phyloP scores from a whole-genome alignment of 2,888 invertebrate genomes.

The Perithous albicinctus region DNA sequence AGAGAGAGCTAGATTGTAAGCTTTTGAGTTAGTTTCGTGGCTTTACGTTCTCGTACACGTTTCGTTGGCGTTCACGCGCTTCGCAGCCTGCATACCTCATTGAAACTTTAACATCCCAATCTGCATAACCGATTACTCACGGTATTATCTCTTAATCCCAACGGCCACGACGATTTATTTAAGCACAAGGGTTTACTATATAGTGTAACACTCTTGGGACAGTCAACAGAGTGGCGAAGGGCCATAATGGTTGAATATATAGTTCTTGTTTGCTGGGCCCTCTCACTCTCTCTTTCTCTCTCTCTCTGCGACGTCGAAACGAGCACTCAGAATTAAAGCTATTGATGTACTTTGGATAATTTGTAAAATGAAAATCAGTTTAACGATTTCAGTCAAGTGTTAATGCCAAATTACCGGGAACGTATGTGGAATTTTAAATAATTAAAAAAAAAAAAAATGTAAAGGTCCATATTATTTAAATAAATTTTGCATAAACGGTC shows the following conservation, averaged over 20 bases:
- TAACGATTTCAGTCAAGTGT: too few species aligned
- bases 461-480: too few species aligned
- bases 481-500: too few species aligned
- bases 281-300: too few species aligned
- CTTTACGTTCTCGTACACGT: neutral
- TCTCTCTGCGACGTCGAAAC: too few species aligned
- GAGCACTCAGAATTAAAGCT: too few species aligned
- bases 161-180: slow-evolving; percentile 61
- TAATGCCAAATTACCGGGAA: too few species aligned
- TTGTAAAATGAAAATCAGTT: too few species aligned
- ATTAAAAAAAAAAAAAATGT: too few species aligned
- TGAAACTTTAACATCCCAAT: slow-evolving; percentile 74
- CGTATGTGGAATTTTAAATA: too few species aligned
- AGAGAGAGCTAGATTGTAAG: neutral
- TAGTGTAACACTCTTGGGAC: slow-evolving; percentile 43
- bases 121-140: slow-evolving; percentile 75
- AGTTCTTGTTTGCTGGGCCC: slow-evolving; percentile 17
- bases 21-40: neutral
- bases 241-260: slow-evolving; percentile 14
- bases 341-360: slow-evolving; percentile 13
- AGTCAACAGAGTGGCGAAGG: slow-evolving; percentile 4
- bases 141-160: slow-evolving; percentile 72
- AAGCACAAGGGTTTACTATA: slow-evolving; percentile 12
- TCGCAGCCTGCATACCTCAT: slow-evolving; percentile 52
- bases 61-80: slow-evolving; percentile 23